Evolutionary conservation across 1,140 invertebrate species (phyloP), one percentile per base, ranked within the genome.

Genomic region (Gyrodactylus salaris): DNA sequence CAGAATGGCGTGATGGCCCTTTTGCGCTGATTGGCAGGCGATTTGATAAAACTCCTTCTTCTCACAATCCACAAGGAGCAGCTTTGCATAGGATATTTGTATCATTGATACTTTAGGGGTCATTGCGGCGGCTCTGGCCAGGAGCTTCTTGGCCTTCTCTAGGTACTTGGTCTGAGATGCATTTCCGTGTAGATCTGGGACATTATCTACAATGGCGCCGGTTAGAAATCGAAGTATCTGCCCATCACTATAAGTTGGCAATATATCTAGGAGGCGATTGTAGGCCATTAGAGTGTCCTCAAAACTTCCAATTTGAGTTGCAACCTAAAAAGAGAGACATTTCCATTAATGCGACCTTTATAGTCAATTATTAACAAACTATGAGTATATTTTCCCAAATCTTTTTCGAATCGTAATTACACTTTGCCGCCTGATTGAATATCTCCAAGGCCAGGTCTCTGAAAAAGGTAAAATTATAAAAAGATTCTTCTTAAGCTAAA

Each of bases 361-460:
- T 54, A 7, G 34, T 16, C 7, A 7, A 16, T 7, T 54, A 54
- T 54, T 16, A 54, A 54, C 34, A 27, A 1, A 73, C 72, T 20
- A 69, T 69, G 20, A 22, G 26, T 19, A 68, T 68, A 25, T 73
- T 73, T 20, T 73, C 72, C 72, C 72, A 73, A 25, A 73, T 26
- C 20, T 21, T 68, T 34, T 26, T 25, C 19, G 23, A 23, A 1
- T 73, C 72, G 23, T 69, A 73, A 21, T 27, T 73, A 21, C 23
- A 73, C 21, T 73, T 73, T 68, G 26, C 34, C 26, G 72, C 72
- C 21, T 73, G 22, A 16, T 69, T 2, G 2, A 73, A 24, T 2
- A 25, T 7, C 2, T 16, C 70, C 7, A 71, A 25, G 1, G 70
- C 70, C 21, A 21, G 25, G 7, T 25, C 26, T 1, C 72, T 69